These are phyloP conservation scores for Lasiurus borealis DNA, from an alignment of 2,113 vertebrate species.

Conservation along the genomic window DNA sequence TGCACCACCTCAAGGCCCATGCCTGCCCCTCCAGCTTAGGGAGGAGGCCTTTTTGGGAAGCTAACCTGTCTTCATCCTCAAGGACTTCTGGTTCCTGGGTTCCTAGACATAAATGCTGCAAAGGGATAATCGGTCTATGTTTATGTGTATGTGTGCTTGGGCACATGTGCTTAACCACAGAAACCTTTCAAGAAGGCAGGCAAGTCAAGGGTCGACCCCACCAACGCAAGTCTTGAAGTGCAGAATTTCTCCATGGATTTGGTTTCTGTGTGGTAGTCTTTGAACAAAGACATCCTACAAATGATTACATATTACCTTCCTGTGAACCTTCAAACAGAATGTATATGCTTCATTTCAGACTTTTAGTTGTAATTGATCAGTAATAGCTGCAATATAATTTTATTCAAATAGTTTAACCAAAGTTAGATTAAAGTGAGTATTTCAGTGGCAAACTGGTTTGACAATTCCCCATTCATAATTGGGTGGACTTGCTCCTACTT, in stretches of 20 bases:
- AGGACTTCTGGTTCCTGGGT: neutral
- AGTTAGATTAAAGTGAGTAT: conserved; percentile 64
- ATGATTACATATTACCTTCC: conserved; percentile 74
- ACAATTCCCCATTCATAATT: conserved; percentile 62
- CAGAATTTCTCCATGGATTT: conserved; percentile 57
- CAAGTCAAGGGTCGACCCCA: neutral
- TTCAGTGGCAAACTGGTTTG: conserved; percentile 70
- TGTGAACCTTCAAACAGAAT: conserved; percentile 50
- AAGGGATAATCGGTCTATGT: neutral
- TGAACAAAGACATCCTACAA: conserved; percentile 79
- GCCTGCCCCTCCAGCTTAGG: neutral
- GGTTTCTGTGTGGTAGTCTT: conserved; percentile 73
- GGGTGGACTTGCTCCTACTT: conserved; percentile 45
- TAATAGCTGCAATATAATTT: conserved; percentile 43
- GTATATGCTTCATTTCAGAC: conserved; percentile 49
- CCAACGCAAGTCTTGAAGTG: neutral
- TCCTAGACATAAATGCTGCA: neutral
- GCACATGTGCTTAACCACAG: neutral
- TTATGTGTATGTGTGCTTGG: neutral
- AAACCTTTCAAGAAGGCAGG: neutral
- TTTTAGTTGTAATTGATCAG: conserved; percentile 69
- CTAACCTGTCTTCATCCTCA: neutral
- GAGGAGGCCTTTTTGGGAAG: neutral
- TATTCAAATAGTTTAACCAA: neutral
- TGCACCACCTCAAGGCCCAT: neutral